Evolutionary conservation across 2,113 vertebrate genomes (phyloP).

Genomic region (Nesogale talazaci): DNA sequence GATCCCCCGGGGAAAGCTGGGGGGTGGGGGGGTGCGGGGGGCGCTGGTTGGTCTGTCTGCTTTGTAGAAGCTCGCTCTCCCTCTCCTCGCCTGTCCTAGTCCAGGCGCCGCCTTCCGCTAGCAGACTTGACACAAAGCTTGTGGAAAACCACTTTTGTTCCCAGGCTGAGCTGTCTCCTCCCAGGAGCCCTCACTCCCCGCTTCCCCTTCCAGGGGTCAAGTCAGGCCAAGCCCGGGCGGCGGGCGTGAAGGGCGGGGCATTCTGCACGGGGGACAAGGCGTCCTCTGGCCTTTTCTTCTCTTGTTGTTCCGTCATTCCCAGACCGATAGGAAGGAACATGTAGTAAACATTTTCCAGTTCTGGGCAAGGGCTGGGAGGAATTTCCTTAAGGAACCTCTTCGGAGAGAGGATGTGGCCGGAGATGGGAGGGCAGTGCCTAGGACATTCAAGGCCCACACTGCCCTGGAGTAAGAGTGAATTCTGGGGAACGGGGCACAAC

Average conservation of each 20-base stretch:
- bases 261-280: conserved; percentile 59
- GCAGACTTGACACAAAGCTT: conserved; percentile 2
- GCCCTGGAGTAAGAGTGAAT: neutral
- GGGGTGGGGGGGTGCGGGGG: neutral
- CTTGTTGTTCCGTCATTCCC: conserved; percentile 59
- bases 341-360: conserved; percentile 58
- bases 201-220: conserved; percentile 10
- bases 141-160: conserved; percentile 50
- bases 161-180: conserved; percentile 38
- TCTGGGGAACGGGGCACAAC: neutral
- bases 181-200: neutral
- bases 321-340: conserved; percentile 71
- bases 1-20: neutral
- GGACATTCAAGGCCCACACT: neutral
- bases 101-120: neutral
- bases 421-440: neutral
- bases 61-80: neutral
- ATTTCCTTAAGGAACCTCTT: neutral
- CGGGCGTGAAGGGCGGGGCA: conserved; percentile 61
- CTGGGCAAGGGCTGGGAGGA: neutral
- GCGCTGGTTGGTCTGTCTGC: neutral
- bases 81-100: neutral
- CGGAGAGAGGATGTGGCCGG: neutral
- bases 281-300: conserved; percentile 56
- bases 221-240: conserved; percentile 61